Evolutionary conservation across 2,888 invertebrate genomes (phyloP).

Genomic region (Capitulum mitella): DNA sequence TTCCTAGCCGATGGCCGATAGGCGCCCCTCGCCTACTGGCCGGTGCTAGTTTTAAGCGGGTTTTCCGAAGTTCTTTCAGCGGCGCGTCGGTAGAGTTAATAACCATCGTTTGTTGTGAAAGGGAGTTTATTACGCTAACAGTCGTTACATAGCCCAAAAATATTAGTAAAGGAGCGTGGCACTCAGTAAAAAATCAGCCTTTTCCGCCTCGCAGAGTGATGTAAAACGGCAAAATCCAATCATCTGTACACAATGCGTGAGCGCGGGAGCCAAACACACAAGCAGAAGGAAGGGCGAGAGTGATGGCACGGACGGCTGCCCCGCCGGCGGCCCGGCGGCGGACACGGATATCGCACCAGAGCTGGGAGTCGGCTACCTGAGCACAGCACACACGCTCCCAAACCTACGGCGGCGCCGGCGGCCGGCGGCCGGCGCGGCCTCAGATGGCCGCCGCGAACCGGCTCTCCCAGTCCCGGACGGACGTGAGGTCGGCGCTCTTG

Average conservation of each 20-base stretch:
- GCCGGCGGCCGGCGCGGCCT: neutral
- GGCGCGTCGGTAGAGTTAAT: neutral
- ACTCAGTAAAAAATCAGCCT: neutral
- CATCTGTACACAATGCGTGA: neutral
- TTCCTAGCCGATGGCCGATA: too few relatives aligned
- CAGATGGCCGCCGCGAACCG: neutral
- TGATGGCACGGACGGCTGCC: too few relatives aligned
- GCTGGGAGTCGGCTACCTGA: too few relatives aligned
- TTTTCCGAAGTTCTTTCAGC: neutral
- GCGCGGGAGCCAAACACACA: conserved; percentile 8
- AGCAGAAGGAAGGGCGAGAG: conserved; percentile 3
- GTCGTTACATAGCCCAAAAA: neutral
- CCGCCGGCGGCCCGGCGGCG: too few relatives aligned
- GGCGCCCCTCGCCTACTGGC: too few relatives aligned
- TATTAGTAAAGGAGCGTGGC: neutral
- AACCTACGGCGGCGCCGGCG: neutral
- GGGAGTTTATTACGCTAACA: conserved; percentile 2
- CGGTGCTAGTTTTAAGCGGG: neutral
- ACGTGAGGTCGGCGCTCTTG: neutral
- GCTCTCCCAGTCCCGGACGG: conserved; percentile 9
- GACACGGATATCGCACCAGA: too few relatives aligned
- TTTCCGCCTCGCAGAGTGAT: neutral
- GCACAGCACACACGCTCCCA: neutral
- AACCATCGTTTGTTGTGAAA: neutral
- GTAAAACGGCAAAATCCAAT: neutral